These are phyloP conservation scores for Sinocyclocheilus grahami DNA, from an alignment of 2,113 vertebrate species.

Conservation along the genomic window DNA sequence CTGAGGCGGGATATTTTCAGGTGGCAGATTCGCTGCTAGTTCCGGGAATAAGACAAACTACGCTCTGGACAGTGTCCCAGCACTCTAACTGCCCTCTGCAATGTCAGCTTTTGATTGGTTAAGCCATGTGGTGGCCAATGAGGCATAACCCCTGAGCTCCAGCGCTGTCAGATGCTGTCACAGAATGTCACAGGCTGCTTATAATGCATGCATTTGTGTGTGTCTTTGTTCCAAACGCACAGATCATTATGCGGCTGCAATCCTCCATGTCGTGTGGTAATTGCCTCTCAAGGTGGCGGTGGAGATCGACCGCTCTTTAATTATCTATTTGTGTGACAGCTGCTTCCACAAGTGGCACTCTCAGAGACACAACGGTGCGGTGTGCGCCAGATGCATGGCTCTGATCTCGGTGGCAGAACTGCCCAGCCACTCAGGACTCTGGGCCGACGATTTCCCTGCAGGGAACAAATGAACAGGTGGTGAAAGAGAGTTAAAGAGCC, in stretches of 20 bases:
- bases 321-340: constrained; percentile 21
- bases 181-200: constrained; percentile 5
- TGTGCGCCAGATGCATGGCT: background rate
- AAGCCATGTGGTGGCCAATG: constrained; percentile 33
- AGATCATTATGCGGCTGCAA: constrained; percentile 64
- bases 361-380: constrained; percentile 5
- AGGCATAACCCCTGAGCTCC: constrained; percentile 9
- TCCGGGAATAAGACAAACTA: background rate
- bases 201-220: constrained; percentile 17
- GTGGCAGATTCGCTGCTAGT: background rate
- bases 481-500: background rate
- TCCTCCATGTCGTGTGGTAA: constrained; percentile 64
- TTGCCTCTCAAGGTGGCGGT: constrained; percentile 57
- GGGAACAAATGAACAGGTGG: constrained; percentile 17
- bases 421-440: background rate
- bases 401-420: background rate
- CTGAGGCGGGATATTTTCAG: background rate
- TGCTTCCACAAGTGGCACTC: constrained; percentile 26
- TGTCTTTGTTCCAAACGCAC: constrained; percentile 32
- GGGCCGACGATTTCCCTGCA: background rate
- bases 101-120: constrained; percentile 15
- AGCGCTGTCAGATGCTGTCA: constrained; percentile 28
- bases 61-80: background rate
- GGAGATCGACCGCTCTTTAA: constrained; percentile 23
- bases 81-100: background rate